Evolutionary conservation across 2,113 vertebrate species (phyloP), one percentile per base, ranked within the genome.

Genomic region (Syngnathoides biaculeatus): DNA sequence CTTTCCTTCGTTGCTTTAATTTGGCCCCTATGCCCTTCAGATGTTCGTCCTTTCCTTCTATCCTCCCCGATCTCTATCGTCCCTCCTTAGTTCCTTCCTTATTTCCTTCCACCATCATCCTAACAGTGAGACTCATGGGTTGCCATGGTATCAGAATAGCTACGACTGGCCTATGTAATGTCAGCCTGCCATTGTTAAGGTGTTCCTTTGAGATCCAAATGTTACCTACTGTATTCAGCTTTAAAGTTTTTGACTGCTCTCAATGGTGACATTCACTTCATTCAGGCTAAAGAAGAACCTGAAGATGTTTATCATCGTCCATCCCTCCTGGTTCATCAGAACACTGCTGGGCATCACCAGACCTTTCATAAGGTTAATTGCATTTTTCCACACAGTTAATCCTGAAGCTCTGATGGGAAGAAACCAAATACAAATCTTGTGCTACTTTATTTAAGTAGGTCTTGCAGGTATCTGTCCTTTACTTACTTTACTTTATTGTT

Each of bases 311-410:
- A 94, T 96, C 77, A 96, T 98, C 67, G 95, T 96, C 74, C 96
- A 98, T 78, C 96, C 96, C 0, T 98, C 95, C 2, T 98, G 95
- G 95, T 98, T 98, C 84, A 97, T 97, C 83, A 91, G 95, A 75
- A 95, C 95, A 68, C 91, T 98, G 81, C 89, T 98, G 81, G 94
- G 95, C 65, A 91, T 98, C 73, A 95, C 93, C 70, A 90, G 95
- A 68, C 95, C 95, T 84, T 97, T 98, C 83, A 97, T 98, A 92
- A 98, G 95, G 95, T 98, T 30, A 9, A 42, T 42, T 9, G 7
- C 22, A 39, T 40, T 61, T 61, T 12, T 14, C 35, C 17, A 8
- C 40, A 8, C n/a, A 10, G 7, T 17, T 62, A 15, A 26, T 9
- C 13, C 13, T 60, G 35, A 5, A 24, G 40, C 13, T 30, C 1